Evolutionary conservation across 2,888 invertebrate species (phyloP).

Genomic region (Mellilla xanthometata): DNA sequence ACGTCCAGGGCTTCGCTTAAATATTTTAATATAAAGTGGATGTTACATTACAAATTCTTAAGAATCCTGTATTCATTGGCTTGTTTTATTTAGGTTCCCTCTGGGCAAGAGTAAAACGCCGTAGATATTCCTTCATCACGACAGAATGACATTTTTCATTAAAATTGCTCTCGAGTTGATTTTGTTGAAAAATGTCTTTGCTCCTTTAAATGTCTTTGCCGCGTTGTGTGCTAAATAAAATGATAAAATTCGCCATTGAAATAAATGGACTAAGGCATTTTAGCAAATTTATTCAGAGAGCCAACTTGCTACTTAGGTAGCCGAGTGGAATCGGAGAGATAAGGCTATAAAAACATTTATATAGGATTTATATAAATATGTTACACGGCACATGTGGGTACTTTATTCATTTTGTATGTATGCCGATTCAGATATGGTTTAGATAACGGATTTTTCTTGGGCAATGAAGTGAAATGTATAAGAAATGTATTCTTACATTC

Average conservation of each 20-base stretch:
- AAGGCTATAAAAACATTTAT: slow-evolving; percentile 44
- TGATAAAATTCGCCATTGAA: slow-evolving; percentile 42
- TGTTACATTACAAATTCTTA: too few species aligned
- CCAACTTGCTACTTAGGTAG: slow-evolving; percentile 48
- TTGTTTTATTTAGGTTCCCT: slow-evolving; percentile 3
- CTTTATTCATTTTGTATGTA: too few species aligned
- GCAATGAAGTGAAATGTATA: too few species aligned
- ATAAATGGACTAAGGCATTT: slow-evolving; percentile 50
- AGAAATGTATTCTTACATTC: too few species aligned
- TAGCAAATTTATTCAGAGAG: slow-evolving; percentile 56
- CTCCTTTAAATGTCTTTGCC: slow-evolving; percentile 14
- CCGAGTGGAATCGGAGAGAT: slow-evolving; percentile 62
- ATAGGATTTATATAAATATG: too few species aligned
- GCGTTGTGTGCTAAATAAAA: slow-evolving; percentile 28
- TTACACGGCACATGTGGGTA: too few species aligned
- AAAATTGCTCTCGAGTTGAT: slow-evolving; percentile 14
- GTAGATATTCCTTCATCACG: slow-evolving; percentile 5
- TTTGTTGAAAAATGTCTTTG: slow-evolving; percentile 9
- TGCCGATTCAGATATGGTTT: too few species aligned
- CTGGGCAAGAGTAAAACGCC: slow-evolving; percentile 3
- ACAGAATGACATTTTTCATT: slow-evolving; percentile 17
- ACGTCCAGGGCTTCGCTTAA: too few species aligned
- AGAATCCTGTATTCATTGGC: not conserved
- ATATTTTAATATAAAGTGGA: too few species aligned
- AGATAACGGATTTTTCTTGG: too few species aligned